These are phyloP conservation scores for Agonopterix alstromeriana DNA, from an alignment of 2,888 invertebrate genomes.

Conservation along the genomic window DNA sequence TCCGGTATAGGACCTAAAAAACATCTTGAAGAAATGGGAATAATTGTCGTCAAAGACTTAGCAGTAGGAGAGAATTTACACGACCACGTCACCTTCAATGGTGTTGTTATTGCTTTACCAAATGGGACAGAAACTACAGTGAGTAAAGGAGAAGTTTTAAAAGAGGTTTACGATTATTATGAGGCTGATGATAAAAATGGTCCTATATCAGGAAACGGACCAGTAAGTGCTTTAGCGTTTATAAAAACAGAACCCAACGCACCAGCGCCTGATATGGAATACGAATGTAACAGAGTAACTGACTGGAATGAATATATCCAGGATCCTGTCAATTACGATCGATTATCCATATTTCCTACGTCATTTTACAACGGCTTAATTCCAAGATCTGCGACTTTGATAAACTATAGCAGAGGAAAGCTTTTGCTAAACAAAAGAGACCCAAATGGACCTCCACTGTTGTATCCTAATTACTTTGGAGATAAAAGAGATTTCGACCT, in stretches of 20 bases:
- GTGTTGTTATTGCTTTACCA: constrained; percentile 65
- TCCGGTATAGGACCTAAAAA: constrained; percentile 53
- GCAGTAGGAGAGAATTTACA: constrained; percentile 56
- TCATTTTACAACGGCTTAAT: constrained; percentile 77
- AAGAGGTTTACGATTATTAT: constrained; percentile 43
- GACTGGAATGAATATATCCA: constrained; percentile 60
- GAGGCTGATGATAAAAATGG: constrained; percentile 39
- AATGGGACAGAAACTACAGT: constrained; percentile 65
- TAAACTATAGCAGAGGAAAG: constrained; percentile 78
- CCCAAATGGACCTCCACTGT: constrained; percentile 81
- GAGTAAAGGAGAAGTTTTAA: constrained; percentile 41
- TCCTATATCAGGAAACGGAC: constrained; percentile 71
- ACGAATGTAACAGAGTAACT: constrained; percentile 59
- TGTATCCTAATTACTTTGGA: constrained; percentile 80
- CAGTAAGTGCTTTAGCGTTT: constrained; percentile 74
- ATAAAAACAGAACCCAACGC: constrained; percentile 63
- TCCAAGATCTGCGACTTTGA: constrained; percentile 73
- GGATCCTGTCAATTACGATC: constrained; percentile 57
- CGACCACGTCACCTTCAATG: constrained; percentile 57
- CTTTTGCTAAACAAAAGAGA: constrained; percentile 78
- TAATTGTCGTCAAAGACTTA: constrained; percentile 38
- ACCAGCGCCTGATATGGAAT: constrained; percentile 78
- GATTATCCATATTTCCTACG: constrained; percentile 60
- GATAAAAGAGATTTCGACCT: constrained; percentile 74
- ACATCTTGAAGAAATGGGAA: constrained; percentile 33